phyloP scores from a whole-genome alignment of 2,113 vertebrate genomes.

The Myocastor coypus region DNA sequence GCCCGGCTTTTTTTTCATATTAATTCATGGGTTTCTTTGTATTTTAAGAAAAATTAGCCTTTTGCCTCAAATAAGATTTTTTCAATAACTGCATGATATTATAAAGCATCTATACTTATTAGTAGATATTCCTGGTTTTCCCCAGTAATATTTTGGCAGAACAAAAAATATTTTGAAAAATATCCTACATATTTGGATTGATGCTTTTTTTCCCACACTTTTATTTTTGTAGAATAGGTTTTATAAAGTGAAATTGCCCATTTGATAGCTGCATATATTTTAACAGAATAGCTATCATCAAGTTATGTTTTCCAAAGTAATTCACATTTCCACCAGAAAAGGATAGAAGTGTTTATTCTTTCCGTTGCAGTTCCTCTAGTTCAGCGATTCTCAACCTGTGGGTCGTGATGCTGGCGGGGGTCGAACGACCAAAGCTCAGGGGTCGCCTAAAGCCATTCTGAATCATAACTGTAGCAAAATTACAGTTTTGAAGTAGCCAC shows the following conservation, averaged over 20 bases:
- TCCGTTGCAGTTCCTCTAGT: not conserved
- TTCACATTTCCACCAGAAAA: not conserved
- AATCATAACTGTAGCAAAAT: too few relatives aligned
- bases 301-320: slow-evolving; percentile 20
- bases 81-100: not conserved
- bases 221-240: slow-evolving; percentile 26
- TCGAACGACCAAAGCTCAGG: too few relatives aligned
- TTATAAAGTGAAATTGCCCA: not conserved
- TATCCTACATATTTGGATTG: not conserved
- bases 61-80: slow-evolving; percentile 9
- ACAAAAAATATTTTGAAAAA: slow-evolving; percentile 31
- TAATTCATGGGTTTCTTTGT: not conserved
- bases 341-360: not conserved
- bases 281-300: not conserved
- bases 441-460: too few relatives aligned
- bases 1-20: slow-evolving; percentile 15
- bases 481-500: too few relatives aligned
- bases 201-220: not conserved
- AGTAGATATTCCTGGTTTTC: not conserved
- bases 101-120: not conserved
- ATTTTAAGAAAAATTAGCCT: slow-evolving; percentile 1
- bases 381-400: too few relatives aligned
- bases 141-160: not conserved
- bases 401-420: too few relatives aligned
- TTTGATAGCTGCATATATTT: slow-evolving; percentile 22